Base-by-base conservation (phyloP, 2,888 invertebrate genomes). In the Nemurella pictetii region DNA sequence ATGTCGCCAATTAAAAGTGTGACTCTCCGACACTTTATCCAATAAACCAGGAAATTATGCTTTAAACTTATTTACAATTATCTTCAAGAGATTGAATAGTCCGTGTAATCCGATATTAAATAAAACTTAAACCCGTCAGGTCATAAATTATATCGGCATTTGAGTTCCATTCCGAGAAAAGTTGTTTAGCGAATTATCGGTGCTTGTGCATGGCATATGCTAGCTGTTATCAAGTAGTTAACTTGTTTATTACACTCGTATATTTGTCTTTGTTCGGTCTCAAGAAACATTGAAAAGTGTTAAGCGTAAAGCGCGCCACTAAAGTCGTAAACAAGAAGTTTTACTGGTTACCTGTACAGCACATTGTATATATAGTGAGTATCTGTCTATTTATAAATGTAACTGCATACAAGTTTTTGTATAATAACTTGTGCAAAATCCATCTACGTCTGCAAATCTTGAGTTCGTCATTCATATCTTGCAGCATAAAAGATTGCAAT, bases 181-280 rank as follows among this genome's bases (percentile, higher is more conserved):
- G 55, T 55, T 15, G 55, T 55, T 55, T 55, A 27, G 75, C 75
- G 75, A 75, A 75, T 75, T 27, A 75, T 75, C 75, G 75, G 28
- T 12, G 28, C 26, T 28, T 75, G 75, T 28, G 27, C 4, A 9
- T 75, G 26, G 75, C 75, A 75, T 75, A 28, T 75, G 75, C 26
- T 9, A 55, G 20, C 55, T 55, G 26, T 75, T 75, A 75, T 75
- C 75, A 28, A 25, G 75, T 75, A 75, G 27, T 75, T 75, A 75
- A 9, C 27, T 75, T 75, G 75, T 75, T 75, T 75, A 75, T 75
- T 3, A 28, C 75, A 26, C 26, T 75, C 75, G 27, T 75, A 75
- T 75, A 75, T 75, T 75, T 75, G 75, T 75, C 75, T 75, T 75
- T 75, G 26, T 26, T 75, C 28, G 75, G 26, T 75, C 75, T 75